These are phyloP conservation scores for Chrysochloris asiatica DNA, from an alignment of 2,113 vertebrate genomes.

Conservation along the genomic window DNA sequence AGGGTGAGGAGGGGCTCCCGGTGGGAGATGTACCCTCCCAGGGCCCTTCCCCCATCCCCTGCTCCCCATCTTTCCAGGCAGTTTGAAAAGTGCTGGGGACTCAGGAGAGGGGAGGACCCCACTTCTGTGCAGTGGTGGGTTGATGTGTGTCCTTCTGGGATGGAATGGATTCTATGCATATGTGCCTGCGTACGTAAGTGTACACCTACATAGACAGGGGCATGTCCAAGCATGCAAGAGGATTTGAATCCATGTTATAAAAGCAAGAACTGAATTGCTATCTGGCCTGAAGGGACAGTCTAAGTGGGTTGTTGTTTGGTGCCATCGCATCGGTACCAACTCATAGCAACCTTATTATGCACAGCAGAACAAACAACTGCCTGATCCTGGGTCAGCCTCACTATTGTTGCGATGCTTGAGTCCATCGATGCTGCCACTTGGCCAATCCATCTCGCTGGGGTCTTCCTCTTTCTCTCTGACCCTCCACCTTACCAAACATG, in stretches of 20 bases:
- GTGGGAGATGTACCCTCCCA: conserved; percentile 64
- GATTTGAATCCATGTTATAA: background rate
- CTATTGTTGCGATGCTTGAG: no score
- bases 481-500: no score
- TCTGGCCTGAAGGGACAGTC: background rate
- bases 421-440: no score
- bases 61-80: conserved; percentile 5
- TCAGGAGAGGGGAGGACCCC: background rate
- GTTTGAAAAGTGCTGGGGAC: background rate
- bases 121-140: background rate
- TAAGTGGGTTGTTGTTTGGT: no score
- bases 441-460: no score
- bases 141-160: background rate
- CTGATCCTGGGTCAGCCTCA: no score
- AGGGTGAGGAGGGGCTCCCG: conserved; percentile 40
- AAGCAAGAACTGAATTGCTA: background rate
- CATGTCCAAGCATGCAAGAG: background rate
- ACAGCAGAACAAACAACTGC: no score
- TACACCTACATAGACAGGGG: background rate
- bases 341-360: no score
- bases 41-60: conserved; percentile 3
- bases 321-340: no score
- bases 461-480: no score
- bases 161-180: background rate
- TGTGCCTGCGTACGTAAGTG: background rate